Base-by-base conservation (phyloP, 2,113 vertebrate species). In the Condylura cristata region DNA sequence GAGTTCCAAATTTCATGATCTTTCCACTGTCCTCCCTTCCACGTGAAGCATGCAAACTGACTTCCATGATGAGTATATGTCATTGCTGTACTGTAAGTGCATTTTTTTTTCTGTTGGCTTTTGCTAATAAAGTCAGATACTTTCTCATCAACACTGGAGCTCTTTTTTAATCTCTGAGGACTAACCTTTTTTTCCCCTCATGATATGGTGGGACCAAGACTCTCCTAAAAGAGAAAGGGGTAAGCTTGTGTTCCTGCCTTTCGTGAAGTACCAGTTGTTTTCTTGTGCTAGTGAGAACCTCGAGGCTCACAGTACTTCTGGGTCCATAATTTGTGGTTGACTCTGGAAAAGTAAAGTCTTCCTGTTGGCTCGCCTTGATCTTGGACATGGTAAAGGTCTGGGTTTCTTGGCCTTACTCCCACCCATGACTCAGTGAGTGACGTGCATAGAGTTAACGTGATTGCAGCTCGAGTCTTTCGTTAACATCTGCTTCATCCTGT, bases 141-240 rank as follows among this genome's bases (percentile, higher is more conserved):
- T 76, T 28, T 78, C 46, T 85, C 48, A 76, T 87, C 96, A 95
- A 94, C 32, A 75, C 83, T 93, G 75, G 74, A 86, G 79, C 51
- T 46, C 86, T 78, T 96, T 56, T 92, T 94, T 89, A 91, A 95
- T 91, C 70, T 93, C 89, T 74, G 84, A 94, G 84, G 80, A 96
- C 93, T 93, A 89, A 75, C 78, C 91, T 81, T 89, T 96, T 96
- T 95, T 68, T 85, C 20, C 46, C 53, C 89, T 95, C 91, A 80
- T 93, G 95, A 96, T 92, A 93, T 89, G 79, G 70, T 94, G 94
- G 86, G 79, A 96, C 70, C 3, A 39, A 94, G 92, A 60, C 84
- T 93, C 79, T 94, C 87, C 84, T 84, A 51, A 96, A 92, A 95
- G 96, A 96, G 83, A 66, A 94, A 95, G 48, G 83, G 92, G 84